These are phyloP conservation scores for Epinotia bilunana DNA, from an alignment of 2,888 invertebrate genomes.

Conservation along the genomic window DNA sequence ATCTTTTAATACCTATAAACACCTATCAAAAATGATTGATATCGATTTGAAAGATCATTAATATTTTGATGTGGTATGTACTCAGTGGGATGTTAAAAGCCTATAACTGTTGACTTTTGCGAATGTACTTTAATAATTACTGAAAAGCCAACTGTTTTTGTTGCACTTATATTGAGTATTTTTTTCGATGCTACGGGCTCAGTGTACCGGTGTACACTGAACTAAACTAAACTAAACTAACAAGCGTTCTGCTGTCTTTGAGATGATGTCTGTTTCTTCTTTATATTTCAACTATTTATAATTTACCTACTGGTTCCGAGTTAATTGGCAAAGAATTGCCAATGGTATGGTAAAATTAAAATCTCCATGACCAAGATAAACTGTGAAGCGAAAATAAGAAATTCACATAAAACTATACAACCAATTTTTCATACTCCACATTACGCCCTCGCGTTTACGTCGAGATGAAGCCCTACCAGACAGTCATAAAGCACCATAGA, in stretches of 20 bases:
- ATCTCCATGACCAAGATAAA: not conserved
- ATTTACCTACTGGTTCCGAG: not conserved
- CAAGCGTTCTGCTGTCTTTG: not conserved
- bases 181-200: no score
- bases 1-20: slow-evolving; percentile 31
- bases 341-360: not conserved
- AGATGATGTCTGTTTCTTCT: not conserved
- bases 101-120: not conserved
- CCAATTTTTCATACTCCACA: not conserved
- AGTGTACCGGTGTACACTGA: no score
- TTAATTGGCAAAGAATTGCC: not conserved
- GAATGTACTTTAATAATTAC: no score
- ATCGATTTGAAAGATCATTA: slow-evolving; percentile 9
- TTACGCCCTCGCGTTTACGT: not conserved
- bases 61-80: not conserved
- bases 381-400: not conserved
- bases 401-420: not conserved
- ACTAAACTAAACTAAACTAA: no score
- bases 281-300: not conserved
- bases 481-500: slow-evolving; percentile 31
- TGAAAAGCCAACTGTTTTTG: no score
- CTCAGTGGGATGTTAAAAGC: not conserved
- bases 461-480: slow-evolving; percentile 5
- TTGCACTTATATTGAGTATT: no score
- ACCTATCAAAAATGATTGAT: slow-evolving; percentile 12